Evolutionary conservation across 1,140 invertebrate species (phyloP).

Genomic region (Argopecten irradians): DNA sequence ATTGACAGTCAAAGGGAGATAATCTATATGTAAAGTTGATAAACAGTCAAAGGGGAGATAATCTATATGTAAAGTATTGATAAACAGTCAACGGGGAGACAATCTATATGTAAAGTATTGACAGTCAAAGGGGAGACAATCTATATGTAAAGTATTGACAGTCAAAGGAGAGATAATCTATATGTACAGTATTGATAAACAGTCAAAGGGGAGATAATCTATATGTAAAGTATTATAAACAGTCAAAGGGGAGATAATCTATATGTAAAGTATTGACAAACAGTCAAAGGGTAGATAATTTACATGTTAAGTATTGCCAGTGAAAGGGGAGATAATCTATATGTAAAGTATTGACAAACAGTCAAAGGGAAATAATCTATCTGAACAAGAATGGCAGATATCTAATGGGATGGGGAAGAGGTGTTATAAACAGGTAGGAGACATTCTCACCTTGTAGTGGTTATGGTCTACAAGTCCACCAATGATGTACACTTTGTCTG

Average conservation of each 20-base stretch:
- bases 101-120: background rate
- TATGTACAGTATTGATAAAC: no score
- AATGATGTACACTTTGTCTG: slow-evolving; percentile 92
- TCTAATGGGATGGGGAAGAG: no score
- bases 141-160: background rate
- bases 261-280: no score
- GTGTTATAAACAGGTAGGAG: no score
- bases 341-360: background rate
- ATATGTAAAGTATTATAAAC: background rate
- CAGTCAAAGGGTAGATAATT: background rate
- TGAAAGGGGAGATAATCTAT: background rate
- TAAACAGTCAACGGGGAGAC: background rate
- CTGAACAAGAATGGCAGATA: background rate
- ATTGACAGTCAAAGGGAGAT: background rate
- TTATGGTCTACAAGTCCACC: slow-evolving; percentile 99
- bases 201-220: no score
- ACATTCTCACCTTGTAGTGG: slow-evolving; percentile 86
- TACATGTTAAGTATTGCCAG: background rate
- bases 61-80: background rate
- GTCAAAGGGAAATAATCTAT: background rate
- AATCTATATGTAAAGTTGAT: no score
- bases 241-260: background rate
- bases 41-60: background rate
- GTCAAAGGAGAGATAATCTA: no score
- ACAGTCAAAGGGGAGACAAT: background rate